These are phyloP conservation scores for Herpetotheres cachinnans DNA, from an alignment of 2,113 vertebrate species.

Conservation along the genomic window DNA sequence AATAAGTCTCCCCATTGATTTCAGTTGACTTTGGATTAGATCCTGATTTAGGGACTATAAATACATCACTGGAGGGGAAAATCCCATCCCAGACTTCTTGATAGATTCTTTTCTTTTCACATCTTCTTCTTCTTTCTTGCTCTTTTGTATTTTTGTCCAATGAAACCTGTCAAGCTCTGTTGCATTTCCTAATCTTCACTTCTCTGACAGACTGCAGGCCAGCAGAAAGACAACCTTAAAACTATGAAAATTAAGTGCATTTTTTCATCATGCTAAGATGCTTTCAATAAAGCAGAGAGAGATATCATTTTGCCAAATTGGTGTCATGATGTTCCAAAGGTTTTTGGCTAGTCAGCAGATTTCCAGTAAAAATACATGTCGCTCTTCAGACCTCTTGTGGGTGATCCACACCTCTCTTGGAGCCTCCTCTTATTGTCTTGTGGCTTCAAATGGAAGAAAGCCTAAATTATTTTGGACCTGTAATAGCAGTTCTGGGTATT, in stretches of 20 bases:
- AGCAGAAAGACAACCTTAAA: constrained; percentile 56
- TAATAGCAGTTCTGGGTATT: constrained; percentile 4
- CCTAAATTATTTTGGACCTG: constrained; percentile 52
- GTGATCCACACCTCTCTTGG: constrained; percentile 69
- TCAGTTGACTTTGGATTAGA: constrained; percentile 30
- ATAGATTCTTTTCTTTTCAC: not conserved
- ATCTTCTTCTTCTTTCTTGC: not conserved
- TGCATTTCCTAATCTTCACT: constrained; percentile 31
- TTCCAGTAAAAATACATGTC: constrained; percentile 76
- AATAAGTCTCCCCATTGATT: constrained; percentile 21
- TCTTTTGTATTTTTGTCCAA: constrained; percentile 48
- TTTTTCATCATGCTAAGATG: constrained; percentile 71
- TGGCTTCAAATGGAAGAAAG: constrained; percentile 69
- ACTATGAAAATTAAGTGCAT: constrained; percentile 46
- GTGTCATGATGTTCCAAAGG: constrained; percentile 72
- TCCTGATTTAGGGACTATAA: constrained; percentile 28
- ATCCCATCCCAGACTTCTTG: not conserved
- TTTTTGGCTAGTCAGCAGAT: constrained; percentile 69
- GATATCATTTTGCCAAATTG: constrained; percentile 65
- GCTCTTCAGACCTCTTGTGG: constrained; percentile 70
- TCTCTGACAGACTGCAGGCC: constrained; percentile 40
- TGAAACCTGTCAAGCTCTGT: not conserved
- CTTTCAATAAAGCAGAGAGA: constrained; percentile 73
- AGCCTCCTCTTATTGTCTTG: constrained; percentile 68
- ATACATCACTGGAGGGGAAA: constrained; percentile 29